Evolutionary conservation across 2,797 vertebrate genomes (phyloP).

Genomic region (Gymnopithys bicolor): DNA sequence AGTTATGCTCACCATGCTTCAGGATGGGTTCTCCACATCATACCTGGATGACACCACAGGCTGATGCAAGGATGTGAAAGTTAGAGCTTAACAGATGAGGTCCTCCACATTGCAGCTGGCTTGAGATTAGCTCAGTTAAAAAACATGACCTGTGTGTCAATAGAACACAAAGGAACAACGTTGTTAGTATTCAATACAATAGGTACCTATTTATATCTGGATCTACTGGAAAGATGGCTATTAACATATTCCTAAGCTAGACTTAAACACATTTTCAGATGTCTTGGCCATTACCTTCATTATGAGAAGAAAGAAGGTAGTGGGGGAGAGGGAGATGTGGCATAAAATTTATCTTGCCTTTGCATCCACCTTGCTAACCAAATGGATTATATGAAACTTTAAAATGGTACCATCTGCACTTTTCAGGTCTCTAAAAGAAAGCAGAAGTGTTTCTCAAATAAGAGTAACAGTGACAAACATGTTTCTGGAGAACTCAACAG

Average conservation of each 20-base stretch:
- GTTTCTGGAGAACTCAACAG: accelerated
- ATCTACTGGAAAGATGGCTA: background rate
- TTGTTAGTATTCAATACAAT: background rate
- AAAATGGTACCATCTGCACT: background rate
- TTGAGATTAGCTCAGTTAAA: background rate
- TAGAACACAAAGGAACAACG: background rate
- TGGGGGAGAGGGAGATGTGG: background rate
- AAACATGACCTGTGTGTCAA: background rate
- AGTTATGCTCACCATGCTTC: background rate
- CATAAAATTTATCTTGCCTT: background rate
- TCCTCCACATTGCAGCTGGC: background rate
- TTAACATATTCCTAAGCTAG: background rate
- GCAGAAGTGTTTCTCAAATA: accelerated
- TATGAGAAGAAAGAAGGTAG: background rate
- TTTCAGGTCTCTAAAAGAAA: background rate
- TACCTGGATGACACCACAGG: background rate
- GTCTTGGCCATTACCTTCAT: background rate
- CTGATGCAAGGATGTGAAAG: background rate
- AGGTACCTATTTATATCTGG: background rate
- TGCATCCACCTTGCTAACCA: background rate
- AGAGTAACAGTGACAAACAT: background rate
- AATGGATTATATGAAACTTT: background rate
- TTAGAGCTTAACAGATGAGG: background rate
- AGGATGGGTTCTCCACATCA: background rate
- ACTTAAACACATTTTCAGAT: background rate